Base-by-base conservation (phyloP, 2,797 vertebrate species). In the Tiaroga cobitis region DNA sequence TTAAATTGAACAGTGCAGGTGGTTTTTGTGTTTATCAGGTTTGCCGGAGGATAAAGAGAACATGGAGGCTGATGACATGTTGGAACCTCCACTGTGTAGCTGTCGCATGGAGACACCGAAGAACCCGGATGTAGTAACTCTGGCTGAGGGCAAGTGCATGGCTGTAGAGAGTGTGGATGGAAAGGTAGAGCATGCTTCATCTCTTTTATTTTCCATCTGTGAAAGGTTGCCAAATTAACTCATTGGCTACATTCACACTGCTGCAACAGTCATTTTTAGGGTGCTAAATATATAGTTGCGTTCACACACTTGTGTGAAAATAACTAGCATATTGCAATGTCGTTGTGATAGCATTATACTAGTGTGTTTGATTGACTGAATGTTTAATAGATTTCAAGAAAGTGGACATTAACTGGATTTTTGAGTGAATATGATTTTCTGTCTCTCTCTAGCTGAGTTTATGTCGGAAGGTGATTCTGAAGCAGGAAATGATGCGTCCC, bases 21-120 rank as follows among this genome's bases (percentile, higher is more conserved):
- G 10, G 4, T 32, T 65, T 29, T 49, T 59, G n/a, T 85, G 26
- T 72, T 82, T 46, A 43, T 21, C 65, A 92, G 90, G 90, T 80
- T 85, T 88, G 19, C 84, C 90, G 34, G 89, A 78, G 68, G 95
- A 96, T 86, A 94, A 95, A 5, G 96, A 95, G 15, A 88, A 90
- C 24, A 92, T 95, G 81, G 97, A 97, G 85, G 90, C 93, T 0
- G 97, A 98, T n/a, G 93, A 96, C 82, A 96, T 95, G 2, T 96
- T 98, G 90, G 98, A 99, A 82, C 94, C 98, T 3, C 97, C 98
- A 2, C 96, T 99, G 72, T 99, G 98, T 88, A 98, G 98, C 94
- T 99, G 98, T 90, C 97, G 98, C 5, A 98, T 99, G 97, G 98
- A 99, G 91, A 97, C 97, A 0, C 97, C 98, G 16, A 94, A 95